Base-by-base conservation (phyloP, 64 coral and sea anemone species). In the Cladopsammia gracilis region DNA sequence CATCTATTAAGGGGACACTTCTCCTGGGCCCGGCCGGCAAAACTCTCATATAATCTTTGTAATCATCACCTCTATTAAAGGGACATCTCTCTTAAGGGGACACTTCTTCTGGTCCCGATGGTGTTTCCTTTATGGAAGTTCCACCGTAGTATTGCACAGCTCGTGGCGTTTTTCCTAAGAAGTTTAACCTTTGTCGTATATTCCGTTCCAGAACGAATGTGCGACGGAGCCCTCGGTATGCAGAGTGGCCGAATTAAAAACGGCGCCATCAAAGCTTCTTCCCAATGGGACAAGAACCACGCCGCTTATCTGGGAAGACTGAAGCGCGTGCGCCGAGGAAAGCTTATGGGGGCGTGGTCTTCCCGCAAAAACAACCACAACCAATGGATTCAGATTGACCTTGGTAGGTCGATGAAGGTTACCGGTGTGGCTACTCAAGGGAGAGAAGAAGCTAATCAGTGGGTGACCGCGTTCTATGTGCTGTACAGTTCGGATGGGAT, bases 381-480 rank as follows among this genome's bases (percentile, higher is more conserved):
- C 48, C 82, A 93, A 49, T 93, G 71, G 71, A 61, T 86, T 20
- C 81, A 93, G 51, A 73, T 93, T 77, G 73, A 93, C 73, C 73
- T 93, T 24, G 49, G 18, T 7, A 83, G 24, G 25, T 26, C 82
- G 10, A 73, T 75, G 62, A 93, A 77, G 60, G 70, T 93, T 24
- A 93, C 58, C 48, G 73, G 91, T 16, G 58, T 93, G 64, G 83
- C 79, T 19, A 87, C 91, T 16, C 91, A 93, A 61, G 91, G 91
- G 11, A 64, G 91, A 43, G 45, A 76, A 12, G 91, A 93, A 67
- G 25, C 71, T 18, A 70, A 44, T 23, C 91, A 93, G 20, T 93
- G 83, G 82, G 91, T 93, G 44, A 86, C 71, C 15, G 60, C 46
- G 7, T 93, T 65, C 43, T 72, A 93, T 10, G 60, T 93, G 3